Evolutionary conservation across 1,140 invertebrate species (phyloP).

Genomic region (Lethocerus indicus): DNA sequence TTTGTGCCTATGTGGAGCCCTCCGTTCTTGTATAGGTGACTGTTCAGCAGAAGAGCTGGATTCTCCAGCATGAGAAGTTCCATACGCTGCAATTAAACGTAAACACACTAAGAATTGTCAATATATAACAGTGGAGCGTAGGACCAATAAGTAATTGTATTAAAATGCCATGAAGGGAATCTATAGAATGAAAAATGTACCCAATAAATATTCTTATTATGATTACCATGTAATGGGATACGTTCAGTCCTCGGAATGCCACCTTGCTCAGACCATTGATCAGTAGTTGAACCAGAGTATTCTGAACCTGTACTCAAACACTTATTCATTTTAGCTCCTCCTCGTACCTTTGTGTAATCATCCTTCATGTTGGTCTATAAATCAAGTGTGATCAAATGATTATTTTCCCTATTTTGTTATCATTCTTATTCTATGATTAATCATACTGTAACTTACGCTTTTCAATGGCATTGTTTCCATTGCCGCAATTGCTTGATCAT

Average conservation of each 20-base stretch:
- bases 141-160: too few species aligned
- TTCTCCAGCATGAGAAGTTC: slow-evolving; percentile 11
- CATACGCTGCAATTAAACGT: background rate
- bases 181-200: slow-evolving; percentile 6
- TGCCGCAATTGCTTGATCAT: slow-evolving; percentile 41
- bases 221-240: slow-evolving; percentile 16
- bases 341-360: slow-evolving; percentile 15
- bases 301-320: slow-evolving; percentile 16
- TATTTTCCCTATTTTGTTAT: background rate
- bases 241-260: slow-evolving; percentile 8
- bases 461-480: slow-evolving; percentile 35
- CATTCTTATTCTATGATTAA: background rate
- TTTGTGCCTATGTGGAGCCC: slow-evolving; percentile 11
- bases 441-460: slow-evolving; percentile 28
- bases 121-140: slow-evolving; percentile 7
- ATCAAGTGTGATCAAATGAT: background rate
- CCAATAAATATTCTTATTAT: slow-evolving; percentile 1
- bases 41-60: slow-evolving; percentile 17
- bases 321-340: slow-evolving; percentile 12
- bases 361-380: slow-evolving; percentile 15
- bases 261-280: slow-evolving; percentile 17
- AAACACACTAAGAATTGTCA: background rate
- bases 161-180: too few species aligned
- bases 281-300: slow-evolving; percentile 18
- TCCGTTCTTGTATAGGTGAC: slow-evolving; percentile 16